phyloP scores from a whole-genome alignment of 2,113 vertebrate species.

The Neogobius melanostomus region DNA sequence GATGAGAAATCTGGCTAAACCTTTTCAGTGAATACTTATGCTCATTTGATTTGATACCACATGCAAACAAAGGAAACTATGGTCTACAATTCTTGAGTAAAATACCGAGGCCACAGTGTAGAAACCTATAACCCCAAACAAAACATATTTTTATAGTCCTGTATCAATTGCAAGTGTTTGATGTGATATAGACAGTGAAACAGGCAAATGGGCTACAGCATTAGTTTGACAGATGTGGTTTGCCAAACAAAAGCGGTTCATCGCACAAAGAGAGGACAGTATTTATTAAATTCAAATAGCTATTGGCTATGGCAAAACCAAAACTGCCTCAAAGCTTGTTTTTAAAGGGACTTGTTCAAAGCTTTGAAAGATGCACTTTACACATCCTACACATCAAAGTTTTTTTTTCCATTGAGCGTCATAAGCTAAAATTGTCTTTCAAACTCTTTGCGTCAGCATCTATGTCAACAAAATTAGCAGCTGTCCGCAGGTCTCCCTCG shows the following conservation, averaged over 20 bases:
- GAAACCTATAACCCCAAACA: background rate
- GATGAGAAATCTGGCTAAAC: too few species aligned
- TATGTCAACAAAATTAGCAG: background rate
- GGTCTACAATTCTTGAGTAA: too few species aligned
- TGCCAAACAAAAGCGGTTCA: background rate
- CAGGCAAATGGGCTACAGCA: background rate
- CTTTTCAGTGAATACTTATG: too few species aligned
- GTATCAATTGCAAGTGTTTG: constrained; percentile 1
- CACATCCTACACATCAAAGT: background rate
- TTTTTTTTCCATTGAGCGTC: background rate
- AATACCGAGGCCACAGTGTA: too few species aligned
- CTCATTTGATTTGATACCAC: too few species aligned
- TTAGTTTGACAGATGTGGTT: background rate
- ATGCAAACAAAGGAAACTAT: too few species aligned
- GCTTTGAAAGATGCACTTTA: background rate
- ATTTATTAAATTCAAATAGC: background rate
- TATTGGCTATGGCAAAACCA: background rate
- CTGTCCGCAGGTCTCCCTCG: background rate
- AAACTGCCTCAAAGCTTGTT: background rate
- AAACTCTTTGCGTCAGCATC: background rate
- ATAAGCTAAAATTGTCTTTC: background rate
- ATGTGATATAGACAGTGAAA: background rate
- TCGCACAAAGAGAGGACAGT: background rate
- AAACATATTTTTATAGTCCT: background rate
- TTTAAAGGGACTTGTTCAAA: background rate